These are phyloP conservation scores for Ptiloglossa arizonensis DNA, from an alignment of 1,140 invertebrate genomes.

Conservation along the genomic window DNA sequence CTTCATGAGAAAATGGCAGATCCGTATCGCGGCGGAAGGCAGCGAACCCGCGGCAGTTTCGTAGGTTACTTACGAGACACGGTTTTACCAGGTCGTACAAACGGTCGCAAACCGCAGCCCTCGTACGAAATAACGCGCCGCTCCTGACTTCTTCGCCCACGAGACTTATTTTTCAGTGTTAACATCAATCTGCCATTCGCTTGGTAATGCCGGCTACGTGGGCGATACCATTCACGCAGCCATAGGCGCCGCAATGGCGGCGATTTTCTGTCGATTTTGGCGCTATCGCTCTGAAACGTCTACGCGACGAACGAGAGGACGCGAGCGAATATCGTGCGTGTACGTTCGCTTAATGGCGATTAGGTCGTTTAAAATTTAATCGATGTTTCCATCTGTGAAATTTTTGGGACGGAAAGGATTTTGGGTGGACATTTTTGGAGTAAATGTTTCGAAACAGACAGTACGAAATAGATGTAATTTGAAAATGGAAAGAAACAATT, in stretches of 20 bases:
- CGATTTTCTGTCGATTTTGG: not conserved
- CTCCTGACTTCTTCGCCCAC: conserved; percentile 54
- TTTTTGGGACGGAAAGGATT: too few species aligned
- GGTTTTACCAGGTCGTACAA: conserved; percentile 43
- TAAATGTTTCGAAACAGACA: too few species aligned
- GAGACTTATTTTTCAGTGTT: conserved; percentile 58
- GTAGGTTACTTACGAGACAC: conserved; percentile 23
- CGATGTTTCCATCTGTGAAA: too few species aligned
- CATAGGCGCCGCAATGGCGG: conserved; percentile 2
- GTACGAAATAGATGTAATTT: too few species aligned
- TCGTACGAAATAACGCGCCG: conserved; percentile 30
- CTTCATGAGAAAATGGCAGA: conserved; percentile 61
- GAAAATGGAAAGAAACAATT: too few species aligned
- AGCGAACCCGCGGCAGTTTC: conserved; percentile 29
- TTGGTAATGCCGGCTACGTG: conserved; percentile 34
- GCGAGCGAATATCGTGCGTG: too few species aligned
- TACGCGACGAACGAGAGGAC: too few species aligned
- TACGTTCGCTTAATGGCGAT: too few species aligned
- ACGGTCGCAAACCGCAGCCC: conserved; percentile 11
- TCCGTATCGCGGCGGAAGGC: conserved; percentile 46
- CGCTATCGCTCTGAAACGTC: not conserved
- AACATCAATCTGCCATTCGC: conserved; percentile 56
- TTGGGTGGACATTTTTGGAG: too few species aligned
- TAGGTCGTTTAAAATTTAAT: too few species aligned
- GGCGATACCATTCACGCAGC: conserved; percentile 35